These are phyloP conservation scores for Nothoprocta pentlandii DNA, from an alignment of 2,113 vertebrate genomes.

Conservation along the genomic window DNA sequence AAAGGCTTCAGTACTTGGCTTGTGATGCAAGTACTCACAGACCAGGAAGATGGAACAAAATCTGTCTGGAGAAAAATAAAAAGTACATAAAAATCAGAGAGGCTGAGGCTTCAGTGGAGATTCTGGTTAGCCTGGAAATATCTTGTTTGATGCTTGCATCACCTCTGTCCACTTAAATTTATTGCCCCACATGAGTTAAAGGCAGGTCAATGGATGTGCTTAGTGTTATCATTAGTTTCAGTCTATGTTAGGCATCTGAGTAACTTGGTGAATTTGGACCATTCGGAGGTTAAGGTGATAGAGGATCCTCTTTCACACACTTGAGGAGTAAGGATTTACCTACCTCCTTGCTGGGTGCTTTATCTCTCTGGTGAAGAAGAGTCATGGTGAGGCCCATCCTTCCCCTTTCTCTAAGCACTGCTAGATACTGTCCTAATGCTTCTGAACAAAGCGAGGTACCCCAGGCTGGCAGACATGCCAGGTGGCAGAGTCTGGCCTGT, in stretches of 20 bases:
- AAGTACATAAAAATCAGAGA: background rate
- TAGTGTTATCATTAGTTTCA: background rate
- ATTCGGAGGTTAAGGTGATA: background rate
- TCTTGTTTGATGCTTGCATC: background rate
- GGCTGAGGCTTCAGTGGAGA: background rate
- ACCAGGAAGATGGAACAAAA: background rate
- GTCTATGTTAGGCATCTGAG: background rate
- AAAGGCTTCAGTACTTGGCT: background rate
- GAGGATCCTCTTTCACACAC: background rate
- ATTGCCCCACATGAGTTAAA: background rate
- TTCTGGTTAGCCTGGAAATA: background rate
- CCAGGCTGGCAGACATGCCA: background rate
- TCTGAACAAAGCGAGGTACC: background rate
- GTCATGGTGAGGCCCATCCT: background rate
- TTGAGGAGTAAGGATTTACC: background rate
- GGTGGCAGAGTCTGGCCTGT: background rate
- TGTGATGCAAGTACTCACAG: background rate
- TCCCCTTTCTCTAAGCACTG: background rate
- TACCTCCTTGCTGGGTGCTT: background rate
- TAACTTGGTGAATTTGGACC: background rate
- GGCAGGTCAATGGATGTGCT: background rate
- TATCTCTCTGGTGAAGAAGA: background rate
- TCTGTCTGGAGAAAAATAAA: background rate
- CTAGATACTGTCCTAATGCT: background rate
- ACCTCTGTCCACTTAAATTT: background rate